Conservation (phyloP, 2,888 invertebrate species). For the Nezara viridula region DNA sequence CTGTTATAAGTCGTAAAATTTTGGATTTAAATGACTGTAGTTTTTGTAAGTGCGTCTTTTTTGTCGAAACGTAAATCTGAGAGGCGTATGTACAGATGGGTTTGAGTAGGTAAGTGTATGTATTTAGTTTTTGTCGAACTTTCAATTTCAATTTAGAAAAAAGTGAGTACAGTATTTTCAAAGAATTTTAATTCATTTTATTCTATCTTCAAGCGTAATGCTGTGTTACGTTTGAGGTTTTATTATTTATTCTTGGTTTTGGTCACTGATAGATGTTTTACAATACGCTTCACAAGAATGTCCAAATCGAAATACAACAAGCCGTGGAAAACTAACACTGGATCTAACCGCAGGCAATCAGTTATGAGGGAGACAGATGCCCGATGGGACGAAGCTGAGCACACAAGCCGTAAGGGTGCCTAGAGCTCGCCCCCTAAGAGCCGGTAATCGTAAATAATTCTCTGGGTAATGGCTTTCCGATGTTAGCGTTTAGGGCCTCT, state of each 20-base stretch:
- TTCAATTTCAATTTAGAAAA: too few relatives aligned
- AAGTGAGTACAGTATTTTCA: too few relatives aligned
- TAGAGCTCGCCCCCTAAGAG: constrained; percentile 19
- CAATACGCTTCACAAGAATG: not conserved
- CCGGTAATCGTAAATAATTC: constrained; percentile 57
- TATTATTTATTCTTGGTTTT: not conserved
- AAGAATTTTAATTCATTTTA: too few relatives aligned
- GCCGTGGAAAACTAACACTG: not conserved
- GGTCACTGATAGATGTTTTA: not conserved
- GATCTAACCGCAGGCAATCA: not conserved
- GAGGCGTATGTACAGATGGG: too few relatives aligned
- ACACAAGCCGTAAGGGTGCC: constrained; percentile 37
- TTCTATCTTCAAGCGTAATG: too few relatives aligned
- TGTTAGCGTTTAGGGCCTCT: constrained; percentile 48
- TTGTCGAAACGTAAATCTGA: too few relatives aligned
- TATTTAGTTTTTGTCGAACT: too few relatives aligned
- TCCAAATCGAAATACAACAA: not conserved
- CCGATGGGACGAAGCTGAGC: constrained; percentile 6
- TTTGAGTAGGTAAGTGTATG: too few relatives aligned
- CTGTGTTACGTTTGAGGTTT: too few relatives aligned
- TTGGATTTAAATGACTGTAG: too few relatives aligned
- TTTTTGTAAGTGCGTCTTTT: too few relatives aligned
- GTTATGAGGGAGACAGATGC: constrained; percentile 44
- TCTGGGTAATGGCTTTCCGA: constrained; percentile 52
- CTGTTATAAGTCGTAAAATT: too few relatives aligned